Base-by-base conservation (phyloP, 2,888 invertebrate species). In the Lordiphosa andalusiaca region DNA sequence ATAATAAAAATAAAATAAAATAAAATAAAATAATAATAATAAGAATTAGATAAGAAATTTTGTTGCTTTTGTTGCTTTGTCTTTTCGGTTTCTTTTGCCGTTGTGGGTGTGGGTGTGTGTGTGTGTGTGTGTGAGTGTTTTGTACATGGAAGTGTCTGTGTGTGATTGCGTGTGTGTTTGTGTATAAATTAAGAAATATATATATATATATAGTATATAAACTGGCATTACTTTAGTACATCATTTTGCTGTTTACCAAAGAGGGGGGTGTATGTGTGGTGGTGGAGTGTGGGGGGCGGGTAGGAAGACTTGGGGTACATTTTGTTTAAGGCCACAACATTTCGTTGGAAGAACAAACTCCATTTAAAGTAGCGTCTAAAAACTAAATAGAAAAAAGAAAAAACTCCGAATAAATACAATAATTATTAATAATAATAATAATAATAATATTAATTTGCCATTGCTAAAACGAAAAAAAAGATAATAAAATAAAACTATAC, bases 381-480 rank as follows among this genome's bases (percentile, higher is more conserved):
- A 30, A 30, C 30, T 30, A 30, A 30, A 30, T 30, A 30, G 30
- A 30, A 30, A 30, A 30, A 30, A 30, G 30, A 13, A 13, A 13
- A 16, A 38, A 38, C 12, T 13, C 12, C 16, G 30, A 30, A 30
- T 60, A 48, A 69, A 66, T 70, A 69, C 73, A 69, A 73, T 67
- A 67, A 57, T 69, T 67, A 52, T 47, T 30, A 69, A 66, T 59
- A 61, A 64, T 69, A 73, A 67, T 67, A 75, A 75, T 74, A 74
- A 74, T 77, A 77, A 75, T 30, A 30, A 10, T 10, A 74, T 74
- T 67, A 76, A 74, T 74, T 72, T 74, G 74, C 74, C 57, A 56
- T 56, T 30, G 30, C 30, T 30, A 30, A 30, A 30, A 30, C 30
- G 30, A 30, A 30, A 30, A 30, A 30, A 30, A 30, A 10, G 30